Percentiles rank a stretch among this genome's conserved stretches.
Evolutionary conservation across 2,888 invertebrate species (phyloP).

Genomic region (Oeneis ivallda): DNA sequence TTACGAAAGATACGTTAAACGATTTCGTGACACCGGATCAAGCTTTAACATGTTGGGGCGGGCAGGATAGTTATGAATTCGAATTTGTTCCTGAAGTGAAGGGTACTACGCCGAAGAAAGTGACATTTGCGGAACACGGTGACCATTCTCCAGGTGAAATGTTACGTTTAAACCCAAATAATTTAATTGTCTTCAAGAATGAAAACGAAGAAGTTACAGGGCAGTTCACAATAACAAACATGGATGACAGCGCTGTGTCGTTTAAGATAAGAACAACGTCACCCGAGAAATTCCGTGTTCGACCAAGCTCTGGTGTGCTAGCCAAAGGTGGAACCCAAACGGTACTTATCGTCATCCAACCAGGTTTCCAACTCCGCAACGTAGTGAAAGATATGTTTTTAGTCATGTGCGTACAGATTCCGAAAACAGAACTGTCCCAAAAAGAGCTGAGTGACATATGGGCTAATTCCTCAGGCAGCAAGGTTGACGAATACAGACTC

Average conservation of each 20-base stretch:
- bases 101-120: conserved; percentile 63
- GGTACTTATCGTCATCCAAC: conserved; percentile 88
- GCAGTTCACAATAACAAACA: conserved; percentile 86
- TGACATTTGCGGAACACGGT: conserved; percentile 56
- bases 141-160: conserved; percentile 79
- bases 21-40: conserved; percentile 88
- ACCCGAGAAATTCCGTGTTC: conserved; percentile 96
- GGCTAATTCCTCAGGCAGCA: conserved; percentile 83
- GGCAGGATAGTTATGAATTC: conserved; percentile 87
- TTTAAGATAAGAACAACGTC: conserved; percentile 96
- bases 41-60: conserved; percentile 90
- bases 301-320: conserved; percentile 92
- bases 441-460: conserved; percentile 88
- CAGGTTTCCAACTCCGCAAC: conserved; percentile 85
- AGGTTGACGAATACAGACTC: conserved; percentile 87
- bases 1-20: conserved; percentile 87
- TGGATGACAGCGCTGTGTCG: conserved; percentile 75
- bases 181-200: conserved; percentile 85
- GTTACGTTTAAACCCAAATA: conserved; percentile 84
- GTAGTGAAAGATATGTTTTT: conserved; percentile 92
- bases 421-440: conserved; percentile 78
- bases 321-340: conserved; percentile 83
- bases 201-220: conserved; percentile 86
- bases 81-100: conserved; percentile 85
- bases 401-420: conserved; percentile 89